phyloP scores from a whole-genome alignment of 2,888 invertebrate species.

The Therioaphis trifolii region DNA sequence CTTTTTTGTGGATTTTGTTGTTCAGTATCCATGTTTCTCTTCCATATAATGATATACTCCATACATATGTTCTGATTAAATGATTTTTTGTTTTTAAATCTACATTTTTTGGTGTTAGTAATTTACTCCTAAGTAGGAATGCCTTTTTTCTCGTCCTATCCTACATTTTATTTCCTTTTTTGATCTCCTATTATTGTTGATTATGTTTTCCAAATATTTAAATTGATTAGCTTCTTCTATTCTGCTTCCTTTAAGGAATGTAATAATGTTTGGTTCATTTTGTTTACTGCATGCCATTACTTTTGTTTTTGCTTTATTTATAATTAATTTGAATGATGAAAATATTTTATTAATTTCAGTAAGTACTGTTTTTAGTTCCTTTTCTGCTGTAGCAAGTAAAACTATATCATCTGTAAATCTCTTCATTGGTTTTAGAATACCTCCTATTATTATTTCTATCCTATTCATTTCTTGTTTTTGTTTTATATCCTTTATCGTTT shows the following conservation, averaged over 20 bases:
- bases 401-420: background rate
- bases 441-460: conserved; percentile 9
- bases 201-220: conserved; percentile 36
- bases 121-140: too few relatives aligned
- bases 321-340: conserved; percentile 32
- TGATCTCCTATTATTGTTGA: background rate
- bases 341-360: conserved; percentile 16
- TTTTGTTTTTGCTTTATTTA: conserved; percentile 40
- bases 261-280: conserved; percentile 29
- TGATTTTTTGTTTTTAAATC: too few relatives aligned
- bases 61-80: too few relatives aligned
- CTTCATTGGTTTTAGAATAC: conserved; percentile 16
- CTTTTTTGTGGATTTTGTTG: too few relatives aligned
- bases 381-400: background rate
- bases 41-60: background rate
- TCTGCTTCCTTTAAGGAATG: conserved; percentile 25
- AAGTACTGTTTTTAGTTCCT: conserved; percentile 21
- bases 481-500: too few relatives aligned
- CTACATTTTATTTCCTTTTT: conserved; percentile 4
- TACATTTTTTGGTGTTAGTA: too few relatives aligned
- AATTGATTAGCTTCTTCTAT: conserved; percentile 37
- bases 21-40: background rate
- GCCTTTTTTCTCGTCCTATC: background rate
- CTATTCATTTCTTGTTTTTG: background rate
- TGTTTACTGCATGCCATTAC: conserved; percentile 26